These are phyloP conservation scores for Pluvialis apricaria DNA, from an alignment of 2,113 vertebrate species.

Conservation along the genomic window DNA sequence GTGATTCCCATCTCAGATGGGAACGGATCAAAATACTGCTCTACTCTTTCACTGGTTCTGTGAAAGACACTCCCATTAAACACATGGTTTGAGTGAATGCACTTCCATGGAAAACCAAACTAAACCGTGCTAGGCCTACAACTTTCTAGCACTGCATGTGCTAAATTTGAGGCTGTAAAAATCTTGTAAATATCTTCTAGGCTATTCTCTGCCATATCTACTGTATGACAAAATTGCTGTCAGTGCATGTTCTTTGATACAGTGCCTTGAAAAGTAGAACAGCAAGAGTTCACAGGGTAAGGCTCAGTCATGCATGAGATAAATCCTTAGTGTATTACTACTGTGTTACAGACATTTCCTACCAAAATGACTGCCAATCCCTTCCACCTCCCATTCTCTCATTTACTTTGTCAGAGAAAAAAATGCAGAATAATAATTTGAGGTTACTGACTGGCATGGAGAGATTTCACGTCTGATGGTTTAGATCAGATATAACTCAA, in stretches of 20 bases:
- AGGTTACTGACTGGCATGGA: not conserved
- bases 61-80: not conserved
- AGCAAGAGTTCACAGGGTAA: not conserved
- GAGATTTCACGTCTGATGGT: not conserved
- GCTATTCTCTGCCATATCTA: not conserved
- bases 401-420: not conserved
- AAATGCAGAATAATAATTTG: not conserved
- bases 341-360: not conserved
- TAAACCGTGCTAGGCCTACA: not conserved
- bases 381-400: not conserved
- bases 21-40: not conserved
- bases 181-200: not conserved
- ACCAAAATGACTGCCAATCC: not conserved
- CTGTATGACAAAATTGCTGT: not conserved
- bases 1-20: not conserved
- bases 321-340: not conserved
- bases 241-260: not conserved
- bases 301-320: not conserved
- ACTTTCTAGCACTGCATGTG: not conserved
- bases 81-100: not conserved
- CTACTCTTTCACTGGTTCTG: not conserved
- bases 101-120: not conserved
- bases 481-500: not conserved
- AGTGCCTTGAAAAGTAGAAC: not conserved
- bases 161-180: not conserved